phyloP scores from a whole-genome alignment of 2,888 invertebrate genomes.

The Stenodera caucasica region DNA sequence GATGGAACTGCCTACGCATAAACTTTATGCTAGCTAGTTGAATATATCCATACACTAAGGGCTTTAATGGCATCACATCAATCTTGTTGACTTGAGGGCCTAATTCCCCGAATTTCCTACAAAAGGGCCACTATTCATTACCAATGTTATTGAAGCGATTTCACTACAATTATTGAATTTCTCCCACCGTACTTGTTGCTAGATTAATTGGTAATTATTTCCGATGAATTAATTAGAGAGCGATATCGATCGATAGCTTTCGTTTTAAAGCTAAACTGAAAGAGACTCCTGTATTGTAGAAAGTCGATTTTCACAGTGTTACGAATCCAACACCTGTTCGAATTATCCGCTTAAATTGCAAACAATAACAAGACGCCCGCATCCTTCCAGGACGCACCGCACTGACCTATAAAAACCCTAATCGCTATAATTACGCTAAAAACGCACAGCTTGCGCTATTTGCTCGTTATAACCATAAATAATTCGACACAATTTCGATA shows the following conservation, averaged over 20 bases:
- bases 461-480: not conserved
- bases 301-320: not conserved
- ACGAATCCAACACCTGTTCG: slow-evolving; percentile 3
- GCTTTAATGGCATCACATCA: not conserved
- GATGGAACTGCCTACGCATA: slow-evolving; percentile 30
- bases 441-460: not conserved
- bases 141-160: not conserved
- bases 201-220: too few relatives aligned
- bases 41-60: slow-evolving; percentile 22
- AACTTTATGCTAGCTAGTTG: slow-evolving; percentile 25
- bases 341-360: not conserved
- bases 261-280: too few relatives aligned
- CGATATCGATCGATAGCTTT: too few relatives aligned
- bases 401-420: slow-evolving; percentile 6
- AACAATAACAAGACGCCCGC: slow-evolving; percentile 1
- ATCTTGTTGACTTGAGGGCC: not conserved
- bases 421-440: not conserved
- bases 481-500: not conserved
- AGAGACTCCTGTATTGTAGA: too few relatives aligned
- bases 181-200: too few relatives aligned
- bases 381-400: not conserved
- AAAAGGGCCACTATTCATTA: not conserved
- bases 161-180: not conserved
- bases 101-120: not conserved
- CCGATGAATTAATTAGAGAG: too few relatives aligned